Evolutionary conservation across 2,797 vertebrate species (phyloP), one percentile per base, ranked within the genome.

Genomic region (Tragopan temminckii): DNA sequence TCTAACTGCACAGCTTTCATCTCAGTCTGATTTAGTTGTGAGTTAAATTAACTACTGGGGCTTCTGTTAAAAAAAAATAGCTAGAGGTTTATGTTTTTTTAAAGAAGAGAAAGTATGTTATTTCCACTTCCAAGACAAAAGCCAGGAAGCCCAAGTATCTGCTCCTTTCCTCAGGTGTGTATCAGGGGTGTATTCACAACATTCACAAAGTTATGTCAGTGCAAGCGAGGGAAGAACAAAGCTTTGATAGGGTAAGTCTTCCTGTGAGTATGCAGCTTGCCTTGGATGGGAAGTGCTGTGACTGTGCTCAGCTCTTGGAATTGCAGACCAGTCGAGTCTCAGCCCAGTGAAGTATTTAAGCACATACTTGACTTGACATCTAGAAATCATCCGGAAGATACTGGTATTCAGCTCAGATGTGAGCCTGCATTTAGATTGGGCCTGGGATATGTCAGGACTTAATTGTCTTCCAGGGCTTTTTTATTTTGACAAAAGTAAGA

Each of bases 301-400:
- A 42, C 66, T 18, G n/a, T 35, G 20, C 48, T 70, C 38, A 10
- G 33, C 61, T 55, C 52, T 75, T 20, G 27, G 38, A 35, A 53
- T 43, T 23, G 16, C 42, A 27, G 55, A 31, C 35, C n/a, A 43
- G 31, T 31, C 58, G 45, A n/a, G 31, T 33, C 53, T 57, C 17
- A 40, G 67, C 16, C 21, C 35, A 48, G 15, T 52, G 40, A 57
- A 79, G 33, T 38, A 29, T 40, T 40, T 52, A 53, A n/a, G 29
- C 68, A 46, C 0, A 1, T 50, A n/a, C 66, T 48, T 35, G n/a
- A 23, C 33, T 46, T 3, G 7, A 36, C 0, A 1, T 66, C 59
- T 31, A 45, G 38, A 29, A 42, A 3, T 68, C 68, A 43, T 21
- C 42, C 68, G 42, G 62, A 48, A 57, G 31, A 24, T 33, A 29